Evolutionary conservation across 2,888 invertebrate genomes (phyloP), one percentile per base, ranked within the genome.

Genomic region (Microplitis manilae): DNA sequence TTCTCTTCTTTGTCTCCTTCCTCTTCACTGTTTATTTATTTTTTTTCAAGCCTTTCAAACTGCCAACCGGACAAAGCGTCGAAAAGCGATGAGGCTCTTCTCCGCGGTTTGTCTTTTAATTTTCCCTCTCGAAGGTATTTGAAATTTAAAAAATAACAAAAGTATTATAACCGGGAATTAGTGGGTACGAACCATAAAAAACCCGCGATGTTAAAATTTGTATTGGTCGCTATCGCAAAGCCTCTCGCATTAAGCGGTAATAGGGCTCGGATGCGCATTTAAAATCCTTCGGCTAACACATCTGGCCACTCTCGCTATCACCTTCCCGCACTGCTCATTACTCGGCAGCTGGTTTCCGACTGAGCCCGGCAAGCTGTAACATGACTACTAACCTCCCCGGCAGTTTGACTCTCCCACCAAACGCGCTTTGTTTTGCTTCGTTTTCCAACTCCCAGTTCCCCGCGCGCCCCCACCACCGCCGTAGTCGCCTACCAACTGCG

Each of bases 261-360:
- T 83, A 84, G 83, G 87, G 88, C 89, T 88, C 85, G 88, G 87
- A 89, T 87, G 89, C 87, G 86, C 89, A 88, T 88, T 84, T 88
- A 89, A 88, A 87, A 86, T 84, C 86, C 86, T 84, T 87, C 87
- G 83, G 85, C 87, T 89, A 89, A 87, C 87, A 88, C 89, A 89
- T 89, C 86, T 84, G 87, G 84, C 83, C 88, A 84, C 83, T 81
- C 82, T 84, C 81, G 78, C 87, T 81, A 85, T 85, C 84, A 89
- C 89, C 87, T 84, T 89, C 86, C 89, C 87, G 86, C 86, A 87
- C 89, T 89, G 89, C 88, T 87, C 86, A 86, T 87, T 87, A 89
- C 87, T 88, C 89, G 87, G 87, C 89, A 89, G 89, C 82, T 89
- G 89, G 88, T 89, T 89, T 87, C 89, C 89, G 89, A 89, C 89